phyloP scores from a whole-genome alignment of 2,888 invertebrate genomes.

The Oscheius onirici region DNA sequence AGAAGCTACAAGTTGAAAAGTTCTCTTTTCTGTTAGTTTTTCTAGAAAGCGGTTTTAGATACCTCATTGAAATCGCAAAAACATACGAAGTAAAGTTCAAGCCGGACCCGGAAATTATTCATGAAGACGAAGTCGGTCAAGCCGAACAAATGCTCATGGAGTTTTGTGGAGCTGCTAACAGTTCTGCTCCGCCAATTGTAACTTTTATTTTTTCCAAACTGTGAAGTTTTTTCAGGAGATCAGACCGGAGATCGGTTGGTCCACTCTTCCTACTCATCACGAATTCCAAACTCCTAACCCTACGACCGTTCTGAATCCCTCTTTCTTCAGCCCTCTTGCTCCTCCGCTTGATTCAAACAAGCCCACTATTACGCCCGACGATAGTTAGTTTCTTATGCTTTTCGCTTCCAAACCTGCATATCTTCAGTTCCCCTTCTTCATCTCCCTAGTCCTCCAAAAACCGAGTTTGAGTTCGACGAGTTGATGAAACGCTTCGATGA shows the following conservation, averaged over 20 bases:
- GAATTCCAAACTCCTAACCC: neutral
- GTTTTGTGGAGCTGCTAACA: neutral
- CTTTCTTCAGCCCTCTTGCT: neutral
- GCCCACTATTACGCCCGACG: neutral
- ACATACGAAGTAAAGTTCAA: constrained; percentile 92
- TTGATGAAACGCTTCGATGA: constrained; percentile 1
- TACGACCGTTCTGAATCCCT: neutral
- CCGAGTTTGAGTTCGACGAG: constrained; percentile 6
- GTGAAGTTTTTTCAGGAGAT: no score
- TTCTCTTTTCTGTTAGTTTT: no score
- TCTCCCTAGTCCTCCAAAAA: neutral
- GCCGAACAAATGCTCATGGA: constrained; percentile 39
- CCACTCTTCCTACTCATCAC: neutral
- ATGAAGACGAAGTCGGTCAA: constrained; percentile 63
- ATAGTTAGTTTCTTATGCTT: neutral
- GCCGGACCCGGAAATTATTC: constrained; percentile 84
- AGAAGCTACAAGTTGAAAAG: constrained; percentile 91
- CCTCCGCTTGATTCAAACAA: neutral
- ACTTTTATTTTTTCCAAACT: no score
- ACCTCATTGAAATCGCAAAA: constrained; percentile 93
- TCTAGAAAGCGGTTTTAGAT: constrained; percentile 68
- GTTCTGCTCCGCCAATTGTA: no score
- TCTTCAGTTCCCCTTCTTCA: neutral
- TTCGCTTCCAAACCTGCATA: neutral
- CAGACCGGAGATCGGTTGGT: no score